These are phyloP conservation scores for Elgaria multicarinata DNA, from an alignment of 2,113 vertebrate genomes.

Conservation along the genomic window DNA sequence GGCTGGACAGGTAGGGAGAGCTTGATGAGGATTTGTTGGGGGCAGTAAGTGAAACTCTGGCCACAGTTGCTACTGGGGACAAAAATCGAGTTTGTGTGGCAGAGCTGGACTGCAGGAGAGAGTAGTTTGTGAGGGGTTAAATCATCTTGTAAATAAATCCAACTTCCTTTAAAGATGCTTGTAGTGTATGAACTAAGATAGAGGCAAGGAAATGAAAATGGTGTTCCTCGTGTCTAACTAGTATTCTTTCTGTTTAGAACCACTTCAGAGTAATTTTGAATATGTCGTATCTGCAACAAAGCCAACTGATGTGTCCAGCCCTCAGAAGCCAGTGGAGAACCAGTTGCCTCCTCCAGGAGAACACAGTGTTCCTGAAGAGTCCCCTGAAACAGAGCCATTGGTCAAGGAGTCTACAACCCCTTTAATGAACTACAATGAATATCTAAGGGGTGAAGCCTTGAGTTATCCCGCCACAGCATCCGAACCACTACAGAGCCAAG, in stretches of 20 bases:
- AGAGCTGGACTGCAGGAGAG: background rate
- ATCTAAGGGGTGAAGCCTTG: fast-evolving
- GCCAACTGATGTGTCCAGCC: background rate
- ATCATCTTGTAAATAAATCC: background rate
- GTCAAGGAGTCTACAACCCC: background rate
- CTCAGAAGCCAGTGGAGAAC: background rate
- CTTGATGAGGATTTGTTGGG: background rate
- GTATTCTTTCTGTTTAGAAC: constrained; percentile 40
- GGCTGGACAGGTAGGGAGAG: too few relatives aligned
- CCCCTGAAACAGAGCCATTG: constrained; percentile 15
- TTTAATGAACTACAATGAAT: background rate
- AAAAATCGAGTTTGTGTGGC: background rate
- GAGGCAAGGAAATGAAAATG: too few relatives aligned
- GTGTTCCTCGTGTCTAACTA: background rate
- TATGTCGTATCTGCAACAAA: constrained; percentile 23
- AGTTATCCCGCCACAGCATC: background rate
- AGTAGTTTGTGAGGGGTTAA: background rate
- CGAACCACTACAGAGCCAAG: constrained; percentile 33
- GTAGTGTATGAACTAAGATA: background rate
- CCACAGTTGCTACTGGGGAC: background rate
- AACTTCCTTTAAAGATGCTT: background rate
- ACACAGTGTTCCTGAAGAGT: background rate
- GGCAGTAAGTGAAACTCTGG: background rate
- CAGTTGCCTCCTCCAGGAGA: background rate
- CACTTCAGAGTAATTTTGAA: constrained; percentile 27